phyloP scores from a whole-genome alignment of 2,797 vertebrate species.

The Peromyscus melanophrys region DNA sequence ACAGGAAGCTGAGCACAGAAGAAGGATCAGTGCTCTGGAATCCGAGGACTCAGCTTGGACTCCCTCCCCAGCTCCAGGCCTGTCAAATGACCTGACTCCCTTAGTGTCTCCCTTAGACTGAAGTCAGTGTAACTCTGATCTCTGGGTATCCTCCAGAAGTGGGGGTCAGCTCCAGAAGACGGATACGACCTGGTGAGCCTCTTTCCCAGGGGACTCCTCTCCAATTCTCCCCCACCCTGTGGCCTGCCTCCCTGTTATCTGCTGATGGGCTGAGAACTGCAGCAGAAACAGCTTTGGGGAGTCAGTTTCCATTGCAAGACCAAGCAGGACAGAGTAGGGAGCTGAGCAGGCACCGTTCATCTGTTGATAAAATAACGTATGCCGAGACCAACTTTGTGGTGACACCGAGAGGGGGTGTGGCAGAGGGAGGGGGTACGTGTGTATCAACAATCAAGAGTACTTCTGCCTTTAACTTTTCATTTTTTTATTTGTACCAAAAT shows the following conservation, averaged over 20 bases:
- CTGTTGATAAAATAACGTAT: slow-evolving; percentile 78
- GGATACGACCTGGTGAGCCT: neutral
- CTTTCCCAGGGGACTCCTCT: neutral
- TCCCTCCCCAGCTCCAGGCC: no score
- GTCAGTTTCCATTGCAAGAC: rapidly evolving
- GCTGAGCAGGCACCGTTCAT: neutral
- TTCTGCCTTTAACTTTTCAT: slow-evolving; percentile 84
- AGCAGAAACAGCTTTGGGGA: neutral
- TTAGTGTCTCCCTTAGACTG: no score
- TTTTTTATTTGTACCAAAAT: slow-evolving; percentile 88
- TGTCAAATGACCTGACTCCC: rapidly evolving
- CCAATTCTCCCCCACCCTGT: rapidly evolving
- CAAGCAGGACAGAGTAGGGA: rapidly evolving
- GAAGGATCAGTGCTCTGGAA: neutral
- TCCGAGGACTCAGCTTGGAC: rapidly evolving
- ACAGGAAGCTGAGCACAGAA: neutral
- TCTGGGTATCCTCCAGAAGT: no score
- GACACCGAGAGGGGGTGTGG: slow-evolving; percentile 48
- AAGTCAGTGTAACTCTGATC: neutral
- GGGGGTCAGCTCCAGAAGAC: rapidly evolving
- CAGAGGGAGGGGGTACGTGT: rapidly evolving
- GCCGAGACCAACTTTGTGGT: slow-evolving; percentile 61
- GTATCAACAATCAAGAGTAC: slow-evolving; percentile 70
- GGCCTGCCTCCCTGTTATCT: rapidly evolving
- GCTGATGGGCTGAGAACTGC: rapidly evolving